Conservation (phyloP, 2,797 vertebrate species). For the Hypotaenidia okinawae region DNA sequence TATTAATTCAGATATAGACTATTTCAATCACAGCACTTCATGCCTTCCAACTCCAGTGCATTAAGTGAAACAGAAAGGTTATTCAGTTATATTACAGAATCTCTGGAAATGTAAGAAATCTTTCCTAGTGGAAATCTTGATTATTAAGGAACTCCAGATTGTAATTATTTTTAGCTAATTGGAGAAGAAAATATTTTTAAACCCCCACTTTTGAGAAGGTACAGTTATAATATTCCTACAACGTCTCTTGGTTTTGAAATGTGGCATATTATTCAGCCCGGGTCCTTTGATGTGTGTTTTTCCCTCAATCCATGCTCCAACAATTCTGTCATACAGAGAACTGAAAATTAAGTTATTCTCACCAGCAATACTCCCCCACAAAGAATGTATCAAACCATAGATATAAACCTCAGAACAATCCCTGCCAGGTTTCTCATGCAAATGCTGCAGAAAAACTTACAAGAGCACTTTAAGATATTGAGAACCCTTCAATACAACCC, state of each 20-base stretch:
- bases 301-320: slow-evolving; percentile 81
- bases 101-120: not conserved
- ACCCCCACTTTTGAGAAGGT: slow-evolving; percentile 25
- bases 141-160: slow-evolving; percentile 35
- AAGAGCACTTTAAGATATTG: slow-evolving; percentile 94
- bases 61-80: slow-evolving; percentile 38
- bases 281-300: slow-evolving; percentile 82
- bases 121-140: slow-evolving; percentile 28
- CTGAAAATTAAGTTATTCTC: slow-evolving; percentile 96
- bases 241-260: slow-evolving; percentile 72
- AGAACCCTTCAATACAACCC: slow-evolving; percentile 89
- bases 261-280: slow-evolving; percentile 76
- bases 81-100: slow-evolving; percentile 15
- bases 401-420: slow-evolving; percentile 92
- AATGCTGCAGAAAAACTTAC: slow-evolving; percentile 93
- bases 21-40: slow-evolving; percentile 9
- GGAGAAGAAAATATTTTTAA: slow-evolving; percentile 1
- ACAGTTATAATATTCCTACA: slow-evolving; percentile 68
- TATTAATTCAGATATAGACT: not conserved
- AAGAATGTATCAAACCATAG: slow-evolving; percentile 93
- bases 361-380: slow-evolving; percentile 89
- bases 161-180: slow-evolving; percentile 52
- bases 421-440: slow-evolving; percentile 96
- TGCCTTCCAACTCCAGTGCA: not conserved
- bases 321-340: slow-evolving; percentile 88